Evolutionary conservation across 2,113 vertebrate genomes (phyloP).

Genomic region (Carassius carassius): DNA sequence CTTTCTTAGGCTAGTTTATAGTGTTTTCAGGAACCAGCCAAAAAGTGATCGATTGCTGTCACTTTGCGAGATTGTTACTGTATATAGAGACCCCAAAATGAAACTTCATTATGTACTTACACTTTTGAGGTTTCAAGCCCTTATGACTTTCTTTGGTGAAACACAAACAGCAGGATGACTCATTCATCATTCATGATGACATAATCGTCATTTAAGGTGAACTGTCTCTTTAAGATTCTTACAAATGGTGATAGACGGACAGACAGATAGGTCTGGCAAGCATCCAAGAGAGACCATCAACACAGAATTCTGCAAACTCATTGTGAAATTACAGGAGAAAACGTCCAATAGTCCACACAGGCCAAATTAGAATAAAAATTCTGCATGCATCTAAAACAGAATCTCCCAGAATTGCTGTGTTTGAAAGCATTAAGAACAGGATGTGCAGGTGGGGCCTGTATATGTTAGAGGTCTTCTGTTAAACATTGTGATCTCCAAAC

Average conservation of each 20-base stretch:
- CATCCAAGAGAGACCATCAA: not conserved
- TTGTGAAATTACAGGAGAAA: not conserved
- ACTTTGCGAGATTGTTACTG: not conserved
- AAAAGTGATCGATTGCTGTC: not conserved
- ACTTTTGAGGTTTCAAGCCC: not conserved
- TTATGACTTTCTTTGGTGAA: not conserved
- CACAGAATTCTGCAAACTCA: not conserved
- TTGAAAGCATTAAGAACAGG: not conserved
- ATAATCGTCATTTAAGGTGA: not conserved
- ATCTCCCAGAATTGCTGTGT: not conserved
- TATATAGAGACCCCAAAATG: not conserved
- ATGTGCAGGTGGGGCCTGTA: not conserved
- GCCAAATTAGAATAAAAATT: not conserved
- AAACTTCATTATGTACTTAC: not conserved
- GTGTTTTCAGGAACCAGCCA: not conserved
- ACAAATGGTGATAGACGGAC: not conserved
- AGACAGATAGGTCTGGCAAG: not conserved
- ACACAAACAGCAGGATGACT: not conserved
- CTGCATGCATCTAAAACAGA: not conserved
- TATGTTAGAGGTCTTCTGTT: not conserved
- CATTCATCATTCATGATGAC: not conserved
- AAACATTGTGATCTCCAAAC: not conserved
- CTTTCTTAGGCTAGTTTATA: not conserved
- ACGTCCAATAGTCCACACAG: not conserved
- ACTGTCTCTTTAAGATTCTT: slow-evolving; percentile 3